A percentile compares a stretch with the other conserved stretches of the same genome.
Evolutionary conservation across 2,113 vertebrate species (phyloP).

Genomic region (Cynopterus brachyotis): DNA sequence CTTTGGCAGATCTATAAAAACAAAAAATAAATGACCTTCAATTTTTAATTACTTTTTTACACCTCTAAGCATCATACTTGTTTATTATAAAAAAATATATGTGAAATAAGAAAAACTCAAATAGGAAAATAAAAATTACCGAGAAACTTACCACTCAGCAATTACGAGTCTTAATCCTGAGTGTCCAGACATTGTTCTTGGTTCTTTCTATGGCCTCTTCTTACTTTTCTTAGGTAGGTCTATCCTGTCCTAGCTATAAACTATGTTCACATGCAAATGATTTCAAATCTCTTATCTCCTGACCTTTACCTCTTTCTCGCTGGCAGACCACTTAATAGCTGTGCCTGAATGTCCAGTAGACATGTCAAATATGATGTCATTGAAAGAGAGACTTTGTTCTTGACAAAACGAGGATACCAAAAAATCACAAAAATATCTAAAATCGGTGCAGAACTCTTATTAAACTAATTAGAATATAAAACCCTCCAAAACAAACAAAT

Average conservation of each 20-base stretch:
- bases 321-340: background rate
- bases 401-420: background rate
- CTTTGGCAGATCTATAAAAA: background rate
- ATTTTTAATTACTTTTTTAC: constrained; percentile 42
- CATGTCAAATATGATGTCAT: background rate
- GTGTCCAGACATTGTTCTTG: background rate
- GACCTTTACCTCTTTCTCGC: background rate
- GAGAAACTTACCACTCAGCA: background rate
- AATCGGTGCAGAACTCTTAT: background rate
- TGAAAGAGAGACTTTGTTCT: background rate
- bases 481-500: background rate
- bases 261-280: background rate
- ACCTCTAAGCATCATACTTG: background rate
- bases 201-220: background rate
- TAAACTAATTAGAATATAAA: background rate
- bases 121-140: background rate
- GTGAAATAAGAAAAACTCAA: background rate
- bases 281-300: background rate
- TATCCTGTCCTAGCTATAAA: background rate
- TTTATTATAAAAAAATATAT: background rate
- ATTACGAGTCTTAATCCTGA: background rate
- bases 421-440: background rate
- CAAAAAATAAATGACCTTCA: background rate
- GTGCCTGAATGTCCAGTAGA: background rate
- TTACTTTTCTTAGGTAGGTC: background rate